phyloP scores from a whole-genome alignment of 2,797 vertebrate species.

The Sciurus vulgaris region DNA sequence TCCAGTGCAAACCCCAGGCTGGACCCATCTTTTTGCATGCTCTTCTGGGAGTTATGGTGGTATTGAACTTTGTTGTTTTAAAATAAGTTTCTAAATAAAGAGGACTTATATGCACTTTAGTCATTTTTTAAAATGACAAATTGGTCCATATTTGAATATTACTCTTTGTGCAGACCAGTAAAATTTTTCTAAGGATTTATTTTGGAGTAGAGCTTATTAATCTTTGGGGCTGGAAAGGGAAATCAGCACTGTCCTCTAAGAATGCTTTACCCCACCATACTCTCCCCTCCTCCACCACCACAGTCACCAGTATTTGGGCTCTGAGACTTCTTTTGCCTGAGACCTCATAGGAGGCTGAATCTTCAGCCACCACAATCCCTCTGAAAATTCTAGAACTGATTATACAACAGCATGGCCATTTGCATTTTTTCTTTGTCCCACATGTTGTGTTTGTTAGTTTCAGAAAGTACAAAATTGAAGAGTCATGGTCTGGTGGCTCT shows the following conservation, averaged over 20 bases:
- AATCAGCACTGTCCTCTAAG: not conserved
- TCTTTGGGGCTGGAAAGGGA: not conserved
- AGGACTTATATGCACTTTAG: not conserved
- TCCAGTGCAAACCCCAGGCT: not conserved
- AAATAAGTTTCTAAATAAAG: not conserved
- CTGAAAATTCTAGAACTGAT: not conserved
- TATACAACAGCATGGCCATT: not conserved
- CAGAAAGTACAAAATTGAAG: slow-evolving; percentile 38
- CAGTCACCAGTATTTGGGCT: not conserved
- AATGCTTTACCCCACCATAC: accelerated
- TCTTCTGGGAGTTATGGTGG: not conserved
- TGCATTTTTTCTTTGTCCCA: not conserved
- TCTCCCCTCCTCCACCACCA: accelerated
- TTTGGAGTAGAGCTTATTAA: not conserved
- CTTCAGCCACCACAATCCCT: not conserved
- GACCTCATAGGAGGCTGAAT: not conserved
- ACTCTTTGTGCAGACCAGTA: not conserved
- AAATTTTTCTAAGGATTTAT: not conserved
- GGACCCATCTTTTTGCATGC: not conserved
- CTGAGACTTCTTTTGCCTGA: not conserved
- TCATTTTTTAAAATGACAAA: not conserved
- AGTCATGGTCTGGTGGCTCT: slow-evolving; percentile 38
- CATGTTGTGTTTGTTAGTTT: not conserved
- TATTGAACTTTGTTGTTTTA: not conserved
- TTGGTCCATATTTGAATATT: not conserved